Evolutionary conservation across 2,888 invertebrate species (phyloP), one percentile per base, ranked within the genome.

Genomic region (Tipula confusa): DNA sequence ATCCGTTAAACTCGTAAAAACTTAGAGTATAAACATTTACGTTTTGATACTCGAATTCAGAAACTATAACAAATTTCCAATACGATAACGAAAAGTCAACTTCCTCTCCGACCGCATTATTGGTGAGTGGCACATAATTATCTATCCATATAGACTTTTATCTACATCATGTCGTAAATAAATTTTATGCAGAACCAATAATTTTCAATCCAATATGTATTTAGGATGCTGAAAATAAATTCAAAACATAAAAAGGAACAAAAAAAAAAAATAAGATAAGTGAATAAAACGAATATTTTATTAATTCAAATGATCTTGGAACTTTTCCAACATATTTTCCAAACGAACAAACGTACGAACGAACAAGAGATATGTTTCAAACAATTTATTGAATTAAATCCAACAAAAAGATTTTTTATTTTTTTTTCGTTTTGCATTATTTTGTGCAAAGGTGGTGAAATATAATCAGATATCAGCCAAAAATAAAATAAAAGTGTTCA

Each of bases 201-300:
- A 64, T 64, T 64, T 64, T 64, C 64, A 64, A 64, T 64, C 64
- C 64, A 64, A 64, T 64, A 64, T 64, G 64, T 64, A 64, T 64
- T 64, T 64, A 24, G 64, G 24, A 64, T 64, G 64, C 64, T 64
- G 64, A 24, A 64, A 64, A n/a, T n/a, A n/a, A n/a, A 64, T 7
- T 24, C 64, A 24, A 9, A 64, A 64, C 64, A 64, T 64, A 64
- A 24, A 64, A n/a, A n/a, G n/a, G n/a, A n/a, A n/a, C n/a, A n/a
- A n/a, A n/a, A n/a, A n/a, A n/a, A n/a, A 43, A 6, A 43, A 24
- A 18, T 18, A 6, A 64, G 64, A 64, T 64, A 64, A 64, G 64
- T 64, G 64, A 64, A 24, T n/a, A 24, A 24, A 64, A 64, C 24
- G 24, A 64, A 64, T 48, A 64, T 43, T 43, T 43, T 64, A 64